These are phyloP conservation scores for Acanthopagrus latus DNA, from an alignment of 2,797 vertebrate species.

Conservation along the genomic window DNA sequence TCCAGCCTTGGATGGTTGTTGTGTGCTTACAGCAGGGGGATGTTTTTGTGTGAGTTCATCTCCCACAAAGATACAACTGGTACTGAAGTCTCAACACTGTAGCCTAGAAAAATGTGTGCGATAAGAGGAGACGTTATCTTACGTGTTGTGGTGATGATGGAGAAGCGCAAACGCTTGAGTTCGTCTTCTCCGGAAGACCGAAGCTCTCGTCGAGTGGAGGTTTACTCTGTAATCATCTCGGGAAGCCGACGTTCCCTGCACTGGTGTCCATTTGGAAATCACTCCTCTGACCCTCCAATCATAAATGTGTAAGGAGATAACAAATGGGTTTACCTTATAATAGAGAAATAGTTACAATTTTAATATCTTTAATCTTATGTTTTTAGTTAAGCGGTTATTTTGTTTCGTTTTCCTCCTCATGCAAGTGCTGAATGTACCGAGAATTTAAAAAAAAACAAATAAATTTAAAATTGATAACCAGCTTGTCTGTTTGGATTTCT, in stretches of 20 bases:
- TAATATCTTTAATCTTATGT: conserved; percentile 79
- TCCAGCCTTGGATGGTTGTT: conserved; percentile 36
- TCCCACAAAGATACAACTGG: conserved; percentile 28
- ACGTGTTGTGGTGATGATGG: conserved; percentile 25
- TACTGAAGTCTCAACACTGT: conserved; percentile 66
- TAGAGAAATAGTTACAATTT: conserved; percentile 78
- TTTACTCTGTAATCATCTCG: conserved; percentile 33
- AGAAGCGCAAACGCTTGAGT: conserved; percentile 21
- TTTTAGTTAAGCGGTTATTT: conserved; percentile 77
- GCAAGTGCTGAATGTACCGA: conserved; percentile 87
- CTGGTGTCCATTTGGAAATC: conserved; percentile 39
- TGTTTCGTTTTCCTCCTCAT: conserved; percentile 67
- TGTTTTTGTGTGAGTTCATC: conserved; percentile 23
- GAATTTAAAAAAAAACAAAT: conserved; percentile 81
- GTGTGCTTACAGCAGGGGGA: conserved; percentile 46
- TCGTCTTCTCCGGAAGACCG: conserved; percentile 29
- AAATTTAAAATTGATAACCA: conserved; percentile 77
- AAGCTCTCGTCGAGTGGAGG: conserved; percentile 11
- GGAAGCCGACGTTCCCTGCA: conserved; percentile 50
- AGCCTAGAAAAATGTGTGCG: conserved; percentile 25
- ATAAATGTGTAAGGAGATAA: conserved; percentile 57
- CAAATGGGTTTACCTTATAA: conserved; percentile 65
- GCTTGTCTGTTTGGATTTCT: conserved; percentile 10
- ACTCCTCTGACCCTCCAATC: conserved; percentile 54
- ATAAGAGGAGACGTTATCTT: conserved; percentile 15